A percentile compares a stretch with the other conserved stretches of the same genome.
phyloP scores from a whole-genome alignment of 2,888 invertebrate species.

The Deroplatys truncata region DNA sequence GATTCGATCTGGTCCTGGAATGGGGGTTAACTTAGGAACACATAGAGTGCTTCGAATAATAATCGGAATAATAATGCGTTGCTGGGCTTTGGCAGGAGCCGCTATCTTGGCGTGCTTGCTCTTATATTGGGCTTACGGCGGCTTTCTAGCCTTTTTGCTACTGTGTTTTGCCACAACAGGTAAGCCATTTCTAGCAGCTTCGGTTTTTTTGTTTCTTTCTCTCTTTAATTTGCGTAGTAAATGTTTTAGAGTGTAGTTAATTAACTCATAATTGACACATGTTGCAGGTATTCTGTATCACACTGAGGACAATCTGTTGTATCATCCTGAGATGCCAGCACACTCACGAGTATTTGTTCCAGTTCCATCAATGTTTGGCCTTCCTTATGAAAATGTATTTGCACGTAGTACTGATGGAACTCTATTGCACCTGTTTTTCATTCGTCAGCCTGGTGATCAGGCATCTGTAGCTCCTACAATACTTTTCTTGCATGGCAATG shows the following conservation, averaged over 20 bases:
- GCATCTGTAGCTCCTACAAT: slow-evolving; percentile 73
- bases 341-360: slow-evolving; percentile 86
- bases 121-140: slow-evolving; percentile 80
- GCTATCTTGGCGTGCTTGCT: slow-evolving; percentile 70
- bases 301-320: slow-evolving; percentile 80
- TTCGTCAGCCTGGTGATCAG: slow-evolving; percentile 66
- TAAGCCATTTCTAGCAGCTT: slow-evolving; percentile 41
- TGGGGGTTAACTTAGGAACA: slow-evolving; percentile 18
- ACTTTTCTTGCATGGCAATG: slow-evolving; percentile 92
- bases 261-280: background rate
- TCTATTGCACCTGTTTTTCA: slow-evolving; percentile 75
- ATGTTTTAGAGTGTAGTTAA: too few species aligned
- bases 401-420: slow-evolving; percentile 73
- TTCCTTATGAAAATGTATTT: slow-evolving; percentile 81
- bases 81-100: slow-evolving; percentile 74
- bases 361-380: slow-evolving; percentile 76
- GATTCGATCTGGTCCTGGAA: background rate
- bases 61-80: slow-evolving; percentile 50
- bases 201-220: too few species aligned
- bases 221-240: too few species aligned
- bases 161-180: slow-evolving; percentile 68
- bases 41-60: slow-evolving; percentile 27
- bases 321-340: slow-evolving; percentile 84
- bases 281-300: slow-evolving; percentile 72
- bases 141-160: slow-evolving; percentile 64